These are phyloP conservation scores for Hypsopygia costalis DNA, from an alignment of 2,888 invertebrate species.

Conservation along the genomic window DNA sequence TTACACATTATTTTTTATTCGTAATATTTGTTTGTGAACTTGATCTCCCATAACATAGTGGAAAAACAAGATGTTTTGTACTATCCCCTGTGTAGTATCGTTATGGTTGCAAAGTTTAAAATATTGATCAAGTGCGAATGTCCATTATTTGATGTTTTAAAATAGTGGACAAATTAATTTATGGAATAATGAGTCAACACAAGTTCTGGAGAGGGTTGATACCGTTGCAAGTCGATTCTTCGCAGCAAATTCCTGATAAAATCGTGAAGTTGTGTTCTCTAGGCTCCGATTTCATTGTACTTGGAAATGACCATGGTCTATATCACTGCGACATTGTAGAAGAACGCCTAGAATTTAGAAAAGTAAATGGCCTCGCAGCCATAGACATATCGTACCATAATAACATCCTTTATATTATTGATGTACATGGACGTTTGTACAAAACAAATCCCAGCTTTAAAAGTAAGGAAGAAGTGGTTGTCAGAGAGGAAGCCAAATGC, in stretches of 20 bases:
- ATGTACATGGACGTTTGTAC: slow-evolving; percentile 81
- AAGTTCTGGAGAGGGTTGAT: slow-evolving; percentile 72
- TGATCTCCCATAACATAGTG: too few species aligned
- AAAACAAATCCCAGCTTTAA: slow-evolving; percentile 78
- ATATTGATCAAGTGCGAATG: slow-evolving; percentile 1
- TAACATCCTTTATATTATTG: slow-evolving; percentile 81
- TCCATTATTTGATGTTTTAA: slow-evolving; percentile 30
- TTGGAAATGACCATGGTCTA: slow-evolving; percentile 69
- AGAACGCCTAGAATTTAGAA: slow-evolving; percentile 62
- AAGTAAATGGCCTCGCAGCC: slow-evolving; percentile 74
- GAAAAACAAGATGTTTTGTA: too few species aligned
- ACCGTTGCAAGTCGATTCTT: slow-evolving; percentile 46
- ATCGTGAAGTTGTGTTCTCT: slow-evolving; percentile 67
- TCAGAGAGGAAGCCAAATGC: slow-evolving; percentile 83
- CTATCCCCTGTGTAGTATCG: too few species aligned
- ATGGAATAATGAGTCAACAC: slow-evolving; percentile 69
- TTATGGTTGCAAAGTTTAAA: background rate
- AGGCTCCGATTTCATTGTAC: slow-evolving; percentile 57
- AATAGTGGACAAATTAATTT: slow-evolving; percentile 26
- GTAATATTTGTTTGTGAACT: too few species aligned
- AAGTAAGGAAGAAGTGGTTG: slow-evolving; percentile 80
- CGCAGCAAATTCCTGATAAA: slow-evolving; percentile 67
- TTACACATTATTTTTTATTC: background rate
- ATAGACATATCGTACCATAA: slow-evolving; percentile 83
- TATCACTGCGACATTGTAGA: slow-evolving; percentile 62